Evolutionary conservation across 2,113 vertebrate species (phyloP), one percentile per base, ranked within the genome.

Genomic region (Lagopus muta): DNA sequence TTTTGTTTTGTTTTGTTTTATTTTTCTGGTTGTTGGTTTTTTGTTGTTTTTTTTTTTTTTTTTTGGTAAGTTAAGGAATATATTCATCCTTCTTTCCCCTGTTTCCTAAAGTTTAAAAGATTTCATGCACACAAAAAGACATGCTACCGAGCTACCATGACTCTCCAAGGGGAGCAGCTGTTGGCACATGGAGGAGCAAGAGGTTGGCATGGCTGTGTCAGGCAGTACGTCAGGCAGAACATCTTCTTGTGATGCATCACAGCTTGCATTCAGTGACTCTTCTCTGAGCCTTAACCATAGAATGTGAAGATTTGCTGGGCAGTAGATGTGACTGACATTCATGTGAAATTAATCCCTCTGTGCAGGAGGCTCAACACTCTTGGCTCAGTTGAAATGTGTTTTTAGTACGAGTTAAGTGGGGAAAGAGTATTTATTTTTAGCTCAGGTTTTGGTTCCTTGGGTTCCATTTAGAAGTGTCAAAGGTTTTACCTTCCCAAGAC

Each of bases 381-480:
- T 45, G 11, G 54, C 38, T 11, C 8, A 64, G 17, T 66, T 2
- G 1, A 81, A 65, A 72, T 25, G 61, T 55, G 75, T 1, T 84
- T 88, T 93, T 10, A 82, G 65, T 16, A 24, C 48, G 73, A 66
- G 58, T 93, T 86, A 88, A 92, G 13, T 58, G 76, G 22, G 67
- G 66, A 75, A 64, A 0, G 3, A 75, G 32, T 67, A 47, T 92
- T 96, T 84, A 24, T 62, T 79, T 93, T 94, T 72, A 69, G 79
- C 88, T 87, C 61, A 78, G 81, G 66, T 94, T 97, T 96, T 97
- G 28, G 65, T 94, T 78, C 79, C 50, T 67, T 70, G 82, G 70
- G 84, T 86, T 54, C 25, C 36, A 58, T 82, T 78, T 66, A 55
- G 50, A 66, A 79, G 81, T 5, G 45, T 13, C 75, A 72, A 79